Evolutionary conservation across 1,140 invertebrate species (phyloP).

Genomic region (Aphaenogaster floridana): DNA sequence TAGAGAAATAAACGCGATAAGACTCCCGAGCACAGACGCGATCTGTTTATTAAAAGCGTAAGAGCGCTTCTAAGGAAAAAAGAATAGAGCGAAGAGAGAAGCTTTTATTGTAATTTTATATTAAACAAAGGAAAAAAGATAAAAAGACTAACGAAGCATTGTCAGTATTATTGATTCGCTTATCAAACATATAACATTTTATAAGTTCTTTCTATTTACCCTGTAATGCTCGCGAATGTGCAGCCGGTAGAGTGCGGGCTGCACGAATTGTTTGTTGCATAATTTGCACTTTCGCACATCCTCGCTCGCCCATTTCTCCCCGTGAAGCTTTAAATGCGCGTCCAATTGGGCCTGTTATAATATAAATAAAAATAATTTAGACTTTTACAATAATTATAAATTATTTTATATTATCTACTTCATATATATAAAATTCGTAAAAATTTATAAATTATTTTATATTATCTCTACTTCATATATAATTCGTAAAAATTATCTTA

Average conservation of each 20-base stretch:
- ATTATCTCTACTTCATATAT: neutral
- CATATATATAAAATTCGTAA: neutral
- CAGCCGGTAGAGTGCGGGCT: conserved; percentile 82
- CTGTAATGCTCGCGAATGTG: conserved; percentile 83
- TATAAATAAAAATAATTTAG: conserved; percentile 12
- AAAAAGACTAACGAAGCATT: neutral
- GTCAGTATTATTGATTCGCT: neutral
- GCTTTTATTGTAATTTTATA: neutral
- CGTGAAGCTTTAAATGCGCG: conserved; percentile 82
- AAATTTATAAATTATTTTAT: neutral
- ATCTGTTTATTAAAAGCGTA: conserved; percentile 11
- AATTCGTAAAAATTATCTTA: neutral
- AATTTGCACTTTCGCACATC: conserved; percentile 82
- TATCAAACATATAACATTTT: neutral
- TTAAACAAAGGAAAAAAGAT: neutral
- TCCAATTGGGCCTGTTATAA: conserved; percentile 79
- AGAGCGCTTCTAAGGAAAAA: neutral
- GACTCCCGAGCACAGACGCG: neutral
- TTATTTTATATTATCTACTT: neutral
- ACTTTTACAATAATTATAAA: neutral
- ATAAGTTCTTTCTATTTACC: conserved; percentile 66
- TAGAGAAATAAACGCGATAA: conserved; percentile 26
- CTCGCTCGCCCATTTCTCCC: conserved; percentile 81
- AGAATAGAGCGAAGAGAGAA: neutral
- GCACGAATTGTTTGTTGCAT: conserved; percentile 83